A percentile compares a stretch with the other conserved stretches of the same genome.
These are phyloP conservation scores for Synanthedon formicaeformis DNA, from an alignment of 2,888 invertebrate species.

Conservation along the genomic window DNA sequence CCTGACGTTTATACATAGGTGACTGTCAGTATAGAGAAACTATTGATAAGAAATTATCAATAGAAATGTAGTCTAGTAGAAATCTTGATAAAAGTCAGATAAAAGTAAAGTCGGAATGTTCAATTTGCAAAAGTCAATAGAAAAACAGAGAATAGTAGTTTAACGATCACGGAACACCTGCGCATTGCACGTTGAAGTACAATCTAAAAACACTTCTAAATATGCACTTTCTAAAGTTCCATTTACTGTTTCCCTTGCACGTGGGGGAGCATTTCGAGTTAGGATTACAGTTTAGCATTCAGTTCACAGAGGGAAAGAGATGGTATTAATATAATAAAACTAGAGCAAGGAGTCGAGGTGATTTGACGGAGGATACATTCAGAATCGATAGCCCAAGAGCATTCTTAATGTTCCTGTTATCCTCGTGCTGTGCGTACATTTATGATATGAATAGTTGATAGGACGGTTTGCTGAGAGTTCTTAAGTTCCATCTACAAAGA, in stretches of 20 bases:
- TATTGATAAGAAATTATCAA: too few species aligned
- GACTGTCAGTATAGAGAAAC: too few species aligned
- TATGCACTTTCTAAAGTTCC: slow-evolving; percentile 36
- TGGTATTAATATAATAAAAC: slow-evolving; percentile 23
- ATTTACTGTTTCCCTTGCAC: slow-evolving; percentile 29
- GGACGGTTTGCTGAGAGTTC: slow-evolving; percentile 21
- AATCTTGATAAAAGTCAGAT: too few species aligned
- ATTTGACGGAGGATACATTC: slow-evolving; percentile 33
- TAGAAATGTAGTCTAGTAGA: too few species aligned
- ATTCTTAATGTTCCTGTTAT: slow-evolving; percentile 33
- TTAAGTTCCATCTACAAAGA: slow-evolving; percentile 29
- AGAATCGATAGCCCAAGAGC: slow-evolving; percentile 34
- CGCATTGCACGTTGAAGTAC: slow-evolving; percentile 16
- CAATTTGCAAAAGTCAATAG: slow-evolving; percentile 24
- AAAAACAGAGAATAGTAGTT: slow-evolving; percentile 27
- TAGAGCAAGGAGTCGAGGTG: slow-evolving; percentile 31
- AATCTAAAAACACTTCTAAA: slow-evolving; percentile 39
- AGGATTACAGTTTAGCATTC: slow-evolving; percentile 40
- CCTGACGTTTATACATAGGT: slow-evolving; percentile 16
- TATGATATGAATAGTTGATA: slow-evolving; percentile 45
- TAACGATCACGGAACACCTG: slow-evolving; percentile 35
- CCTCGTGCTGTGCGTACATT: slow-evolving; percentile 28
- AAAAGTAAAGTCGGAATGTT: slow-evolving; percentile 14
- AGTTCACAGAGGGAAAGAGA: slow-evolving; percentile 35
- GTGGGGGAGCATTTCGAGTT: slow-evolving; percentile 24